phyloP scores from a whole-genome alignment of 2,797 vertebrate genomes.

The Tamandua tetradactyla region DNA sequence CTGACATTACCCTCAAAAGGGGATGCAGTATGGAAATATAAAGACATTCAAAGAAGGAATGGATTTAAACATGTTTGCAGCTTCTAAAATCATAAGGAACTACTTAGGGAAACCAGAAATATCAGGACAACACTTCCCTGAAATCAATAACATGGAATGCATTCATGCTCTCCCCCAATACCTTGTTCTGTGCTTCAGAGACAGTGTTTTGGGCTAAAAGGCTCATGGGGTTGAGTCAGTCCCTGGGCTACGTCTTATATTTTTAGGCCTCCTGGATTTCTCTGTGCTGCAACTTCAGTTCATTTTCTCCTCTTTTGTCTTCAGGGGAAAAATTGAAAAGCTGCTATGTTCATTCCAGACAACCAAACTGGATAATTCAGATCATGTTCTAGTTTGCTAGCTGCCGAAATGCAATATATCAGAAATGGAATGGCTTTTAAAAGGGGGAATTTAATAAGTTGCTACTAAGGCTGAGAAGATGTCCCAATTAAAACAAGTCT shows the following conservation, averaged over 20 bases:
- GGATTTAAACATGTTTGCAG: neutral
- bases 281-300: neutral
- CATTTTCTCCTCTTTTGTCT: neutral
- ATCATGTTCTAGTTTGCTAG: too few relatives aligned
- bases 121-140: neutral
- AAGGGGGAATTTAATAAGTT: too few relatives aligned
- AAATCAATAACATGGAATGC: neutral
- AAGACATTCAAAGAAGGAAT: neutral
- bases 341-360: neutral
- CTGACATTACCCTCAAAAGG: neutral
- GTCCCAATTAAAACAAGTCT: too few relatives aligned
- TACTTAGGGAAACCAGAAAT: neutral
- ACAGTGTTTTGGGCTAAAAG: too few relatives aligned
- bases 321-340: neutral
- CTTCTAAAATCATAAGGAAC: neutral
- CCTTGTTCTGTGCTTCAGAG: neutral
- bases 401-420: too few relatives aligned
- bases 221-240: neutral
- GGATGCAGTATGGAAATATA: too few relatives aligned
- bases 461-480: too few relatives aligned
- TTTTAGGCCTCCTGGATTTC: neutral
- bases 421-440: too few relatives aligned
- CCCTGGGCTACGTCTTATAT: neutral
- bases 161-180: neutral
- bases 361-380: constrained; percentile 17